These are phyloP conservation scores for Pagrus major DNA, from an alignment of 2,113 vertebrate species.

Conservation along the genomic window DNA sequence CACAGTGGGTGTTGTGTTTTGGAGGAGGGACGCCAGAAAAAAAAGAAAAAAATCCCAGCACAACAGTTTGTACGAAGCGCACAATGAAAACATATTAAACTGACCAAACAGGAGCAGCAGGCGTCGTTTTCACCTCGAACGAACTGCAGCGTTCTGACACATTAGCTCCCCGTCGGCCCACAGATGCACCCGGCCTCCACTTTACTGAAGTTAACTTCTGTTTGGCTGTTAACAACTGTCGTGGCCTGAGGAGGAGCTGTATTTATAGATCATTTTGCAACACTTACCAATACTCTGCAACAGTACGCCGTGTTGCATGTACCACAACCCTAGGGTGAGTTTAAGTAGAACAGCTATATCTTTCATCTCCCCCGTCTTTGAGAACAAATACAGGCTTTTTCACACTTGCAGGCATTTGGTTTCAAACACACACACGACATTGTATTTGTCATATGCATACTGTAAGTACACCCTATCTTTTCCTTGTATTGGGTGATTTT, in stretches of 20 bases:
- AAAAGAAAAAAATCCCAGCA: neutral
- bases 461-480: neutral
- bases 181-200: constrained; percentile 34
- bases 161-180: constrained; percentile 31
- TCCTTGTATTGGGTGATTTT: neutral
- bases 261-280: constrained; percentile 65
- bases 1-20: constrained; percentile 37
- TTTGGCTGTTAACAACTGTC: constrained; percentile 10
- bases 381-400: constrained; percentile 27
- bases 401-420: constrained; percentile 9
- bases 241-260: constrained; percentile 47
- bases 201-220: constrained; percentile 47
- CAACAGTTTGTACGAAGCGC: constrained; percentile 16
- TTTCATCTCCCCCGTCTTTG: constrained; percentile 31
- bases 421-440: constrained; percentile 9
- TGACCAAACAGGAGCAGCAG: constrained; percentile 45
- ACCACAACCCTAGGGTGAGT: constrained; percentile 17
- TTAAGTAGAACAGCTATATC: constrained; percentile 9
- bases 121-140: constrained; percentile 9
- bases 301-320: constrained; percentile 25
- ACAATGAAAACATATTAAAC: constrained; percentile 33
- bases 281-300: constrained; percentile 57
- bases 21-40: constrained; percentile 18
- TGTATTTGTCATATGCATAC: constrained; percentile 8
- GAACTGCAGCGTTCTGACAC: constrained; percentile 26